Evolutionary conservation across 2,113 vertebrate genomes (phyloP).

Genomic region (Dryoscopus gambensis): DNA sequence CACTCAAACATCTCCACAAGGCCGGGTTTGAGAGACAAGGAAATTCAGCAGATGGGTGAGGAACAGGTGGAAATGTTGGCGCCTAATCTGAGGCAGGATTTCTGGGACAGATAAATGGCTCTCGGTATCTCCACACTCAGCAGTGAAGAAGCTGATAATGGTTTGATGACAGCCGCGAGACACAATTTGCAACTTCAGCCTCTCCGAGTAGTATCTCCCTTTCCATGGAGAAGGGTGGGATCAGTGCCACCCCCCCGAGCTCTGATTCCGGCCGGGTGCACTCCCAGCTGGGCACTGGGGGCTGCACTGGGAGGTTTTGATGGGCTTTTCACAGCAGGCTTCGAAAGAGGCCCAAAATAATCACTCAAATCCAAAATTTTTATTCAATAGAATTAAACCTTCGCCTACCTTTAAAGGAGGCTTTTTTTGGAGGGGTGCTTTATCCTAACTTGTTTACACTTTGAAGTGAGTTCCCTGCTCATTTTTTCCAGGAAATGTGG

Average conservation of each 20-base stretch:
- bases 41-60: background rate
- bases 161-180: slow-evolving; percentile 40
- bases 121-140: background rate
- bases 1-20: background rate
- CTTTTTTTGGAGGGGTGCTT: background rate
- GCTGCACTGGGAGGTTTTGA: rapidly evolving
- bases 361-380: background rate
- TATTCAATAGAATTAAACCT: background rate
- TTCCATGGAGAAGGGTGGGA: background rate
- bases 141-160: background rate
- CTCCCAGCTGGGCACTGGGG: background rate
- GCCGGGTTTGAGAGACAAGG: background rate
- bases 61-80: slow-evolving; percentile 38
- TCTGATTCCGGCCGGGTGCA: background rate
- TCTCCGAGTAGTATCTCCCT: background rate
- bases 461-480: background rate
- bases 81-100: background rate
- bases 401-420: background rate
- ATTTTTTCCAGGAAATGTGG: background rate
- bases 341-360: background rate
- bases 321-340: background rate
- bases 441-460: background rate
- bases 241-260: background rate
- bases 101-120: background rate
- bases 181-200: background rate